Conservation (phyloP, 2,113 vertebrate genomes). For the Gadus macrocephalus region DNA sequence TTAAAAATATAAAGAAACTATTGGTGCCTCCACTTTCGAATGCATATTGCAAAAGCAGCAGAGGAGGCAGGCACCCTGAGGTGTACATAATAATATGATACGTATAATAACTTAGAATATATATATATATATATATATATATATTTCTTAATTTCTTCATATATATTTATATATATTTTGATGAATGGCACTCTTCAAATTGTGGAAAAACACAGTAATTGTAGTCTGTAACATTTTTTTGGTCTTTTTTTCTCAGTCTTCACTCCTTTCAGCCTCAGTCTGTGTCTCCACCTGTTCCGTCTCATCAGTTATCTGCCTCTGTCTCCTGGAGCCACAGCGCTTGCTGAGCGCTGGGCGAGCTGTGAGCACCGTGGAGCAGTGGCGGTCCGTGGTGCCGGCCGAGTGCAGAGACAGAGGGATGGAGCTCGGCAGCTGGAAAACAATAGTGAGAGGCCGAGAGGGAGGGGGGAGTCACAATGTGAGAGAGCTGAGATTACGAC, state of each 20-base stretch:
- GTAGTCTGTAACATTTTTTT: not conserved
- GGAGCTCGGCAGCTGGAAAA: not conserved
- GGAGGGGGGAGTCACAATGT: not conserved
- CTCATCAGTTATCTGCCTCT: not conserved
- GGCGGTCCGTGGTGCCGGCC: not conserved
- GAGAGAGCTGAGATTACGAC: not conserved
- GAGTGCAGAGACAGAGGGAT: conserved; percentile 1
- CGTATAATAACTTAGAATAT: conserved; percentile 21
- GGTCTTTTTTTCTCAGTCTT: not conserved
- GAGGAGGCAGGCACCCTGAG: conserved; percentile 39
- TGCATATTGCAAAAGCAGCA: conserved; percentile 38
- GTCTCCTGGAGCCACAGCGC: not conserved
- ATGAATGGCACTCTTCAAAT: conserved; percentile 34
- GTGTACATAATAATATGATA: conserved; percentile 29
- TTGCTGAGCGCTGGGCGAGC: not conserved
- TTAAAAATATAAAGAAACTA: conserved; percentile 23
- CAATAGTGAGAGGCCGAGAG: not conserved
- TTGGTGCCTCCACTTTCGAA: conserved; percentile 32
- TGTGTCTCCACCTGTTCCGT: not conserved
- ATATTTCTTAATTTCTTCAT: not conserved
- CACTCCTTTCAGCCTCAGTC: not conserved
- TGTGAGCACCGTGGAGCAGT: conserved; percentile 2
- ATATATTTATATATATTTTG: conserved; percentile 6
- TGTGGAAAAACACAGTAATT: conserved; percentile 21
- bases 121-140: conserved; percentile 7